Evolutionary conservation across 2,797 vertebrate genomes (phyloP), one percentile per base, ranked within the genome.

Genomic region (Buceros bicornis): DNA sequence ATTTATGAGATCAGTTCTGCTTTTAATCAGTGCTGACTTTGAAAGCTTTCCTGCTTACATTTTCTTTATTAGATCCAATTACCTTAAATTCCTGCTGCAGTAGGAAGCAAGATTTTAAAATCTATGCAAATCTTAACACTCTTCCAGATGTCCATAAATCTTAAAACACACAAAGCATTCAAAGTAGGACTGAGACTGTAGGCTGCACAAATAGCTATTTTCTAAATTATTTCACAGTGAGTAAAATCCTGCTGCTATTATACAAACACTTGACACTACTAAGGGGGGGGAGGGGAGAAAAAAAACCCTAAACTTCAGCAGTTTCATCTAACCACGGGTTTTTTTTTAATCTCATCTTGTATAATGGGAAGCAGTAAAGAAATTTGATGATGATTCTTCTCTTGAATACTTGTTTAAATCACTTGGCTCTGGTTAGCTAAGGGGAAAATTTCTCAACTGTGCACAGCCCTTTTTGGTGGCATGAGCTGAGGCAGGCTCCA

Each of bases 401-500:
- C 22, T 40, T n/a, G 22, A 28, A 2, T 31, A 50, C n/a, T 45
- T 58, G 19, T 35, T 82, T 76, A 54, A 65, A 57, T 61, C 26
- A 12, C 31, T 50, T 21, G 35, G 16, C 17, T 64, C 57, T 51
- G 9, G 20, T n/a, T 19, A 54, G 57, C 50, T 16, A 28, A 48
- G n/a, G 22, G 69, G 13, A 64, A 3, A 4, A 3, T 12, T 24
- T 66, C 60, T 33, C 11, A 13, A 1, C 16, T 8, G 16, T 2
- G 16, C 11, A 17, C 4, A 6, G 31, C 4, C 5, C 15, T 13
- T 3, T 28, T 7, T 6, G 3, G 53, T 7, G 31, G 19, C 33
- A 3, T 0, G 6, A 53, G 21, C 43, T 2, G 43, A 21, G 72
- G 60, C 70, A 14, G 25, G 0, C 16, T 9, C 60, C 17, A 1